Evolutionary conservation across 1,140 invertebrate genomes (phyloP).

Genomic region (Hestina assimilis): DNA sequence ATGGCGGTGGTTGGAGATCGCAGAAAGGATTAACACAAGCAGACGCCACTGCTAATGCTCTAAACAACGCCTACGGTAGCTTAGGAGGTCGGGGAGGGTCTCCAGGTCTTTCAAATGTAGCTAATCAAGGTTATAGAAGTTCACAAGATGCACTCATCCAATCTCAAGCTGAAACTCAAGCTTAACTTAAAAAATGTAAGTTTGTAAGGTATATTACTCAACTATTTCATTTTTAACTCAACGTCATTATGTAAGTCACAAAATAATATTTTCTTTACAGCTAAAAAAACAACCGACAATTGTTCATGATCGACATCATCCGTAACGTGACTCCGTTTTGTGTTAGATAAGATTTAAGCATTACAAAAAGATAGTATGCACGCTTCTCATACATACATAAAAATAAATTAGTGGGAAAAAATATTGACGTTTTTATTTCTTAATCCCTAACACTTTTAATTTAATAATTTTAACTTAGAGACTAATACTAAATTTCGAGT

Average conservation of each 20-base stretch:
- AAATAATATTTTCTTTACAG: slow-evolving; percentile 27
- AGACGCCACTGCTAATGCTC: slow-evolving; percentile 1
- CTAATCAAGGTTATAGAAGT: neutral
- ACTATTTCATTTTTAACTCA: neutral
- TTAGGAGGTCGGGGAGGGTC: slow-evolving; percentile 3
- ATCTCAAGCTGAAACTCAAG: neutral
- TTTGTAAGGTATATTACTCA: neutral
- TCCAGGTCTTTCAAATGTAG: no score
- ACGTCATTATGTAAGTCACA: neutral
- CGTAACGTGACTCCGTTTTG: slow-evolving; percentile 20
- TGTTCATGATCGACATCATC: slow-evolving; percentile 28
- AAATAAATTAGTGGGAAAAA: slow-evolving; percentile 54
- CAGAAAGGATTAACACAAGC: slow-evolving; percentile 25
- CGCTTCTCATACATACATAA: slow-evolving; percentile 41
- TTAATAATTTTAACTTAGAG: no score
- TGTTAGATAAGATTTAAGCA: slow-evolving; percentile 32
- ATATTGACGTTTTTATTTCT: neutral
- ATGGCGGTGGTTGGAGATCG: slow-evolving; percentile 13
- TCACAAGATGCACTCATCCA: neutral
- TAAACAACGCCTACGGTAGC: neutral
- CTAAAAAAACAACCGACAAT: slow-evolving; percentile 31
- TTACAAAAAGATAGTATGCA: slow-evolving; percentile 44
- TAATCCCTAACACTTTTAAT: neutral
- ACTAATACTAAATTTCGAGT: slow-evolving; percentile 3
- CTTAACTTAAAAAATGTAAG: neutral